Conservation (phyloP, 2,113 vertebrate species). For the Cranoglanis bouderius region DNA sequence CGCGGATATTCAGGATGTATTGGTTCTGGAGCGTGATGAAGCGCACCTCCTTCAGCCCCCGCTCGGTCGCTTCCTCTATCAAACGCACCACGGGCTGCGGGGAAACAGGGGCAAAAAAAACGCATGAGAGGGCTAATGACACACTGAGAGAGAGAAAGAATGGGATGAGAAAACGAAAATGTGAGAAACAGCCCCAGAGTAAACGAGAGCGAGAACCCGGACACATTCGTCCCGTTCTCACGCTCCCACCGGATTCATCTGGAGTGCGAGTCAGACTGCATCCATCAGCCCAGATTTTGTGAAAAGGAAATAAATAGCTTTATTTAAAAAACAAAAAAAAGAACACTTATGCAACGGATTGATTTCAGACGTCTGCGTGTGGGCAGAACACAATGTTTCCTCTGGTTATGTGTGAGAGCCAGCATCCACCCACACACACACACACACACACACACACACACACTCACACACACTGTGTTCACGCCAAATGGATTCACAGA, state of each 20-base stretch:
- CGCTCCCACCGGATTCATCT: constrained; percentile 31
- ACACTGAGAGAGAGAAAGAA: not conserved
- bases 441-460: not conserved
- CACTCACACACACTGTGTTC: not conserved
- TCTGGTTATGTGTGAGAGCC: constrained; percentile 22
- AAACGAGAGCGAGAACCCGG: not conserved
- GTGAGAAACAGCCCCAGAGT: not conserved
- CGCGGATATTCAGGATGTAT: constrained; percentile 91
- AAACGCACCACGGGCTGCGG: constrained; percentile 87
- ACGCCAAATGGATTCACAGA: constrained; percentile 12
- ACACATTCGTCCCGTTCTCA: constrained; percentile 29
- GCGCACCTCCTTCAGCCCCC: constrained; percentile 92
- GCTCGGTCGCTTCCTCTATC: constrained; percentile 89
- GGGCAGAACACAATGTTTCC: constrained; percentile 52
- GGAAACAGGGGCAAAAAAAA: not conserved
- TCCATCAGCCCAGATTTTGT: constrained; percentile 47
- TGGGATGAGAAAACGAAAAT: not conserved
- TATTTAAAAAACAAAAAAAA: constrained; percentile 25
- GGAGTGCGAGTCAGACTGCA: constrained; percentile 35
- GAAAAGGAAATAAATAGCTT: constrained; percentile 48
- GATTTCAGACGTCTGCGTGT: constrained; percentile 43
- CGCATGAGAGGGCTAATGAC: not conserved
- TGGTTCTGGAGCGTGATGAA: constrained; percentile 97
- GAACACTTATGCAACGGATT: constrained; percentile 48
- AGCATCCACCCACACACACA: not conserved